Percentiles rank a stretch among this genome's conserved stretches.
phyloP scores from a whole-genome alignment of 2,113 vertebrate species.

The Nasalis larvatus region DNA sequence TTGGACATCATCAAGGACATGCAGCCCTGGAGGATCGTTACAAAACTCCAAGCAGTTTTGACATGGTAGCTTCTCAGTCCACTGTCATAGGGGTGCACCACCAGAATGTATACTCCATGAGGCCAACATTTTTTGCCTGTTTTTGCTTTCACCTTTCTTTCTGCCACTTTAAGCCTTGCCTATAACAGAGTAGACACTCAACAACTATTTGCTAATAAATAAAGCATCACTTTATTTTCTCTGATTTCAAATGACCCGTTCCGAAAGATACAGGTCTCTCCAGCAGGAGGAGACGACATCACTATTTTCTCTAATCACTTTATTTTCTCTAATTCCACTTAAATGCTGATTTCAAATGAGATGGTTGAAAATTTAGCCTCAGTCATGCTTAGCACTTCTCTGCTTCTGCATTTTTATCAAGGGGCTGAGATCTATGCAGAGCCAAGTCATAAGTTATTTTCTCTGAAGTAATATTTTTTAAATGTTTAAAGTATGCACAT shows the following conservation, averaged over 20 bases:
- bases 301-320: not conserved
- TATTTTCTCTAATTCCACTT: not conserved
- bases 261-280: not conserved
- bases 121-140: not conserved
- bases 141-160: not conserved
- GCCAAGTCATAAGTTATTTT: not conserved
- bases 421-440: not conserved
- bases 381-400: not conserved
- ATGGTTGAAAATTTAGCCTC: not conserved
- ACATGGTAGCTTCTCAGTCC: not conserved
- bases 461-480: not conserved
- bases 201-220: not conserved
- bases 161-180: not conserved
- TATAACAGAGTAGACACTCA: not conserved
- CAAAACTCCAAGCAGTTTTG: not conserved
- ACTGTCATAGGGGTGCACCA: not conserved
- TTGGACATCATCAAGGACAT: not conserved
- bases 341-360: not conserved
- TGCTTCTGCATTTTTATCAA: not conserved
- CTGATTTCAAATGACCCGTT: not conserved
- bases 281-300: conserved; percentile 6
- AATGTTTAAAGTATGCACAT: not conserved
- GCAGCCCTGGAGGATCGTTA: not conserved
- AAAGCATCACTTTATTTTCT: not conserved
- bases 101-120: not conserved